Evolutionary conservation across 2,888 invertebrate species (phyloP), one percentile per base, ranked within the genome.

Genomic region (Pammene fasciana): DNA sequence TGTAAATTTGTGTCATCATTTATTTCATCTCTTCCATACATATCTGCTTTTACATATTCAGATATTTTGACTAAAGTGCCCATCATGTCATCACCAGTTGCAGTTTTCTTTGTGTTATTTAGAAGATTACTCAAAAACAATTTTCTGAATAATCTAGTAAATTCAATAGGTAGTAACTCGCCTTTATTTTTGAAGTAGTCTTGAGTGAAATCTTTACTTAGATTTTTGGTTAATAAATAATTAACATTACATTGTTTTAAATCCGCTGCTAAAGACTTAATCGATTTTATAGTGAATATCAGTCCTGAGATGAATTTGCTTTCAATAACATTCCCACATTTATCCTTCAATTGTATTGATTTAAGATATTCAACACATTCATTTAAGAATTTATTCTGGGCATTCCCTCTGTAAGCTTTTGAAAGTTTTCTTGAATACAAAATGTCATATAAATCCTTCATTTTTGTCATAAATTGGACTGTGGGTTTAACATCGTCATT

Each of bases 191-290:
- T 14, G 18, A 64, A 68, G 18, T 36, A 52, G 0, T 7, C n/a
- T 36, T 52, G 56, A 64, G 48, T 45, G n/a, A 48, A 68, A 52
- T 68, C 64, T 16, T 64, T 68, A 5, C 64, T 57, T 7, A 68
- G 8, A 18, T 64, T 43, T 43, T 64, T 68, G 1, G 68, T 68
- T 13, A 50, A 16, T 14, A 68, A 16, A 41, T 64, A 45, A 16
- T 43, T 56, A 0, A 50, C 10, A 10, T 50, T 18, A 5, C 11
- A 43, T 10, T 34, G 36, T 43, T 64, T 34, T 8, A 56, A 18
- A 13, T 57, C 68, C 8, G 50, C 34, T n/a, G 36, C 34, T 18
- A 68, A 10, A 57, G 9, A 13, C 14, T 57, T 45, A 0, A 68
- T 14, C 11, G 64, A 57, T 34, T 36, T 57, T 14, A 68, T 18